These are phyloP conservation scores for Tipula unca DNA, from an alignment of 2,888 invertebrate genomes.

Conservation along the genomic window DNA sequence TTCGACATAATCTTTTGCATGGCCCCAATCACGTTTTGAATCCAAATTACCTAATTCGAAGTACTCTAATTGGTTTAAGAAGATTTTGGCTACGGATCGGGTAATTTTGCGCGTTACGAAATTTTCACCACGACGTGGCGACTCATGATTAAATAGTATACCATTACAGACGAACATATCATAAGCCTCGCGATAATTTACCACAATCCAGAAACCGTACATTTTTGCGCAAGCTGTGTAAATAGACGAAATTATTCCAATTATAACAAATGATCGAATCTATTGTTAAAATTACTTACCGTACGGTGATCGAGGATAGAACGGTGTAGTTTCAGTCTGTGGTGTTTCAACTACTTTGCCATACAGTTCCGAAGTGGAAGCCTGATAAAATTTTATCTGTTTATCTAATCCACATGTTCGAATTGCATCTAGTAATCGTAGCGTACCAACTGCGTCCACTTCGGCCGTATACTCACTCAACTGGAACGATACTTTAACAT, in stretches of 20 bases:
- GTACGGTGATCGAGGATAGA: conserved; percentile 93
- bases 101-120: conserved; percentile 99
- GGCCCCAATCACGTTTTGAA: conserved; percentile 97
- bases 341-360: conserved; percentile 90
- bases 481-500: conserved; percentile 98
- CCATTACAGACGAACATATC: conserved; percentile 94
- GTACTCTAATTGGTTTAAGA: conserved; percentile 71
- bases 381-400: conserved; percentile 83
- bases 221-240: conserved; percentile 83
- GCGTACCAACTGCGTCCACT: conserved; percentile 91
- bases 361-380: conserved; percentile 91
- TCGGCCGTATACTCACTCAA: conserved; percentile 98
- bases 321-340: conserved; percentile 90
- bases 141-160: conserved; percentile 93
- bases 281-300: conserved; percentile 52
- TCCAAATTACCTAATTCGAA: conserved; percentile 92
- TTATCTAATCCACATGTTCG: conserved; percentile 78
- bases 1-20: conserved; percentile 93
- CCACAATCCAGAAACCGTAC: conserved; percentile 92
- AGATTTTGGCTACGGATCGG: conserved; percentile 93
- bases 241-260: conserved; percentile 16
- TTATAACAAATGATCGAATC: neutral
- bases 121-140: conserved; percentile 91
- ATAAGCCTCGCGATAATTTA: conserved; percentile 93
- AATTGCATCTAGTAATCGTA: conserved; percentile 85